phyloP scores from a whole-genome alignment of 2,797 vertebrate species.

The Coreius guichenoti region DNA sequence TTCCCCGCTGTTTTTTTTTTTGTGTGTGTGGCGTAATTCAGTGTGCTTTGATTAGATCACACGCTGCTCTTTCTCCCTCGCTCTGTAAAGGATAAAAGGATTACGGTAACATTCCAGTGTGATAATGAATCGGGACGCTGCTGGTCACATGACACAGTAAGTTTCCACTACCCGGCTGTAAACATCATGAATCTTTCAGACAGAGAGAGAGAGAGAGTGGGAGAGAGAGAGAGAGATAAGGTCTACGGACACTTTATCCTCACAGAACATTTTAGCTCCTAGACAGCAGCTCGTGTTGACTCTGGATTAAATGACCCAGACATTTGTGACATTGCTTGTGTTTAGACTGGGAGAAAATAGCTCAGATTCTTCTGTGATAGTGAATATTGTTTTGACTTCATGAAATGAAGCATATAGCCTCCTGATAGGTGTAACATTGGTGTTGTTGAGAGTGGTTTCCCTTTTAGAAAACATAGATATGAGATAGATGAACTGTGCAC shows the following conservation, averaged over 20 bases:
- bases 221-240: not conserved
- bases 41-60: constrained; percentile 55
- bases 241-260: constrained; percentile 48
- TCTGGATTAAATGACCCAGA: constrained; percentile 53
- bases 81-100: constrained; percentile 72
- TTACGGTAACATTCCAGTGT: constrained; percentile 76
- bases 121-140: constrained; percentile 76
- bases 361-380: constrained; percentile 52
- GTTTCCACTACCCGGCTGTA: constrained; percentile 74
- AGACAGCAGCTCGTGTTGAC: constrained; percentile 40
- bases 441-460: not conserved
- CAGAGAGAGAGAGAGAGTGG: not conserved
- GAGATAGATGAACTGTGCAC: not conserved
- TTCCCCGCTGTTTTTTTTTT: not conserved
- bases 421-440: constrained; percentile 16
- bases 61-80: constrained; percentile 26
- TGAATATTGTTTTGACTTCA: constrained; percentile 47
- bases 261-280: constrained; percentile 21
- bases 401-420: constrained; percentile 37
- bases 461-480: not conserved
- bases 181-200: constrained; percentile 69
- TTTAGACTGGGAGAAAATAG: constrained; percentile 31
- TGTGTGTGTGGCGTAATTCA: not conserved
- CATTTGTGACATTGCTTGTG: constrained; percentile 49
- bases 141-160: constrained; percentile 75